Evolutionary conservation across 1,140 invertebrate genomes (phyloP).

Genomic region (Philopotamus ludificatus): DNA sequence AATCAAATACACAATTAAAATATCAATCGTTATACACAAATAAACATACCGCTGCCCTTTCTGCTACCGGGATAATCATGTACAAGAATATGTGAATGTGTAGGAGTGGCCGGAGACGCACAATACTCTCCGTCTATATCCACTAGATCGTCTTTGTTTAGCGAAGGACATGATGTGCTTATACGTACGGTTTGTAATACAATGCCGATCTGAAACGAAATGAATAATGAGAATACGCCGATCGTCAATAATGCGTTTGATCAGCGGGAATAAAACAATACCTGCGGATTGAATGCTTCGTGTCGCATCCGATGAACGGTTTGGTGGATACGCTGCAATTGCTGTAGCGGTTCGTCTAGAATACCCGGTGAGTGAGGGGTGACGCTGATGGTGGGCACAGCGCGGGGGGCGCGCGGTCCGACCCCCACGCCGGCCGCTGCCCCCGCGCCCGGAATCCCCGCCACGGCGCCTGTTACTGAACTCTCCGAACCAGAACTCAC

Average conservation of each 20-base stretch:
- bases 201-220: constrained; percentile 8
- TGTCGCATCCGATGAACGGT: constrained; percentile 73
- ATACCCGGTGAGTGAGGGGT: constrained; percentile 77
- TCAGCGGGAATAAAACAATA: constrained; percentile 19
- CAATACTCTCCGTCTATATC: constrained; percentile 53
- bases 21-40: too few species aligned
- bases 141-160: constrained; percentile 59
- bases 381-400: constrained; percentile 79
- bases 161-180: constrained; percentile 74
- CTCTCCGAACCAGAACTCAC: constrained; percentile 49
- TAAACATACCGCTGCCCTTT: constrained; percentile 58
- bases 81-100: constrained; percentile 42
- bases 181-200: constrained; percentile 50
- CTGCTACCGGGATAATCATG: constrained; percentile 54
- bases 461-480: constrained; percentile 49
- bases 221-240: neutral
- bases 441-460: constrained; percentile 45
- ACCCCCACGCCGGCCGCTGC: constrained; percentile 26
- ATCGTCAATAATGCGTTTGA: neutral
- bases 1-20: neutral
- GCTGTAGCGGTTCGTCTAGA: constrained; percentile 72
- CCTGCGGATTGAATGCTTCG: constrained; percentile 54
- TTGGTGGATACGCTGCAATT: constrained; percentile 72
- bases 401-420: constrained; percentile 33
- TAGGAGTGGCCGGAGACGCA: constrained; percentile 47